Base-by-base conservation (phyloP, 2,888 invertebrate genomes). In the Cephus spinipes region DNA sequence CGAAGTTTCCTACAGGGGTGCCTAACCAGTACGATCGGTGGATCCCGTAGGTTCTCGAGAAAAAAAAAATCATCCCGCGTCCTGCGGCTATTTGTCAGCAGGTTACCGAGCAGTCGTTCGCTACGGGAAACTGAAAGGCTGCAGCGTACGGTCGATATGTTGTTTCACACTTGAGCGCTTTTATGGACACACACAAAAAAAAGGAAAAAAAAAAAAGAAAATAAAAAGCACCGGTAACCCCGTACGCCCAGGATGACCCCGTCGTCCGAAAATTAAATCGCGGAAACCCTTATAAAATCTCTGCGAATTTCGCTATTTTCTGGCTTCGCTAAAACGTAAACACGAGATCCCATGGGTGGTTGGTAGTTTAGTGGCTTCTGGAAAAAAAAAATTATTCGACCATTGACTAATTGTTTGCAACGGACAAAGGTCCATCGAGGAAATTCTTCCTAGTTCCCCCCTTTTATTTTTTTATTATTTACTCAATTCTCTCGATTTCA, bases 241-340 rank as follows among this genome's bases (percentile, higher is more conserved):
- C 34, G 34, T 68, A 32, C 68, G 71, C 23, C 32, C 71, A 33
- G 23, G 76, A 73, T 73, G 55, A 31, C 71, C 76, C 71, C 68
- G 40, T 68, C 32, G 75, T 55, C 75, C 40, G 80, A 82, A 85
- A 86, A 86, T 88, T 84, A 85, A 88, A 83, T 82, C 36, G 76
- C 75, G 76, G 87, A 88, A 87, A 87, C 87, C 87, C 77, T 82
- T 83, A 85, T 82, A 84, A 87, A 87, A 83, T 83, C 77, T 80
- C 78, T 78, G 76, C 76, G 83, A 86, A 86, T 84, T 85, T 82
- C 78, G 81, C 76, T 74, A 83, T 89, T 88, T 82, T 85, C 76
- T 73, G 90, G 90, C 90, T 91, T 90, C 91, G 78, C 82, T 33
- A 82, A 86, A 87, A 89, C 85, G 83, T 88, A 86, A 89, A 88